phyloP scores from a whole-genome alignment of 2,113 vertebrate genomes.

The Gallinago paraguaiae region DNA sequence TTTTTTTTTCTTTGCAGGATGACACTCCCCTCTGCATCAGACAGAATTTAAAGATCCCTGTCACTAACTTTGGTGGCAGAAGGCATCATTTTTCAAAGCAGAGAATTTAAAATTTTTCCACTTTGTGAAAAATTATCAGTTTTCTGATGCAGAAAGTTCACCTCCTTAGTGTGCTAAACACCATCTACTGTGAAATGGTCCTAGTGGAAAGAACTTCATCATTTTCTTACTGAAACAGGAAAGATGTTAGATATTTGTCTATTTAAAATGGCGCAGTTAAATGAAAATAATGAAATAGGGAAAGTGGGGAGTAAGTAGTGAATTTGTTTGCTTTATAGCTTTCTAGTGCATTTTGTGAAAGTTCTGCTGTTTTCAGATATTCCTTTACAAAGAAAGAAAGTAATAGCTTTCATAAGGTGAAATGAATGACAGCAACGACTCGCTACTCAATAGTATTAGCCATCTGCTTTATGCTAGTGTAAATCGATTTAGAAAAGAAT shows the following conservation, averaged over 20 bases:
- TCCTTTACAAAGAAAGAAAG: not conserved
- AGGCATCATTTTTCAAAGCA: not conserved
- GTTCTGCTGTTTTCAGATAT: not conserved
- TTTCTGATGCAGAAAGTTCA: not conserved
- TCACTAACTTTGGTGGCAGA: not conserved
- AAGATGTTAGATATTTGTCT: not conserved
- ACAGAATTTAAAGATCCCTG: not conserved
- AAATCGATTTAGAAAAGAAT: not conserved
- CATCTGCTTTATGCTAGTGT: not conserved
- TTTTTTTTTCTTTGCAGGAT: not conserved
- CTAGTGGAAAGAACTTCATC: not conserved
- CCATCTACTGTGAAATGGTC: not conserved
- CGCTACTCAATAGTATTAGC: not conserved
- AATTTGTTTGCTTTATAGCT: not conserved
- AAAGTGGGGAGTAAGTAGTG: not conserved
- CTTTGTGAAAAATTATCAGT: not conserved
- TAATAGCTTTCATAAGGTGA: not conserved
- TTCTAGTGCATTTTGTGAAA: not conserved
- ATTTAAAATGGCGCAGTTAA: not conserved
- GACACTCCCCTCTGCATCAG: not conserved
- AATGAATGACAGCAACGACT: not conserved
- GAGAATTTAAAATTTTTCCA: accelerated
- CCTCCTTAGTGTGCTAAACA: not conserved
- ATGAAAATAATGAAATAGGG: not conserved
- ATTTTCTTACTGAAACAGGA: not conserved